Conservation (phyloP, 1,140 invertebrate species). For the Danaus plexippus region DNA sequence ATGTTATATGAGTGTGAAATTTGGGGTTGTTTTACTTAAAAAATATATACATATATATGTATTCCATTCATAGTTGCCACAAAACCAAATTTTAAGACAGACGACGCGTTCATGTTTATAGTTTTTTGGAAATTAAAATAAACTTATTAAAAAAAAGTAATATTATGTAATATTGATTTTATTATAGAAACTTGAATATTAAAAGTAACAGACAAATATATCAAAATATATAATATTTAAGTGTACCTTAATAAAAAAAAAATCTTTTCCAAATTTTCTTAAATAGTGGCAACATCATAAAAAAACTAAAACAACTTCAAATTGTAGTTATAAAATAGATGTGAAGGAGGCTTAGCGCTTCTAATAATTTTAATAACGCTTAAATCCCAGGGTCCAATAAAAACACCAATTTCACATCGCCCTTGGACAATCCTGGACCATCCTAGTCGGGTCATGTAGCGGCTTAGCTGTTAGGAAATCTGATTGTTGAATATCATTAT, state of each 20-base stretch:
- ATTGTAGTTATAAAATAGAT: conserved; percentile 14
- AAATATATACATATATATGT: neutral
- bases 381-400: conserved; percentile 60
- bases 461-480: conserved; percentile 18
- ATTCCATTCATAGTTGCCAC: conserved; percentile 1
- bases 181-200: no score
- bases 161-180: neutral
- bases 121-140: no score
- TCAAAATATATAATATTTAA: no score
- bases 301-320: conserved; percentile 13
- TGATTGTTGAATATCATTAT: conserved; percentile 18
- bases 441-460: conserved; percentile 37
- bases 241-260: no score
- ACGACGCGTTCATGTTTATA: no score
- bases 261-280: no score
- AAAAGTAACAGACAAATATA: no score
- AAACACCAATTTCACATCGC: conserved; percentile 60
- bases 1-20: conserved; percentile 23
- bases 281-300: no score
- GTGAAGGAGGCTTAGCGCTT: conserved; percentile 15
- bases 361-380: conserved; percentile 17
- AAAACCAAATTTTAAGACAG: no score
- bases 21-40: conserved; percentile 17
- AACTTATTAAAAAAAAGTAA: no score
- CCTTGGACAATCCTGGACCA: conserved; percentile 64